These are phyloP conservation scores for Rhinoptilus africanus DNA, from an alignment of 2,113 vertebrate species.

Conservation along the genomic window DNA sequence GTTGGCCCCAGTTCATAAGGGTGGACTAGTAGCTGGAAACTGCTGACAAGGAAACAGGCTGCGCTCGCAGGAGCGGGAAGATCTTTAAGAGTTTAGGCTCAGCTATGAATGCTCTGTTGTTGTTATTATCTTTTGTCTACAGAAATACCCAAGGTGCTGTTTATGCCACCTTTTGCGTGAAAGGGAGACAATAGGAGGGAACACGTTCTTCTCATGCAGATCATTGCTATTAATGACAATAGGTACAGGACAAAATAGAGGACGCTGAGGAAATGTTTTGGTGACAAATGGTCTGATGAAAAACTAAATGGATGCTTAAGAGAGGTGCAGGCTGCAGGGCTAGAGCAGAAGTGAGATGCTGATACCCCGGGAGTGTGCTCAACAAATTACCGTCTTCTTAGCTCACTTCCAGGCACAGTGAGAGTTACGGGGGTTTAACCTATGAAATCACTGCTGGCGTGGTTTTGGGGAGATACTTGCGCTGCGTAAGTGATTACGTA, in stretches of 20 bases:
- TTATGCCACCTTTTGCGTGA: constrained; percentile 1
- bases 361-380: not conserved
- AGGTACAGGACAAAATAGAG: not conserved
- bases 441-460: not conserved
- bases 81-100: not conserved
- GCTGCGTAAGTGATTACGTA: not conserved
- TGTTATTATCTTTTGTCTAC: not conserved
- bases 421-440: not conserved
- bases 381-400: not conserved
- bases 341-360: not conserved
- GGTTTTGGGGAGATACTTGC: not conserved
- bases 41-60: constrained; percentile 29
- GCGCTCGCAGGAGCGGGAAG: not conserved
- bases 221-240: not conserved
- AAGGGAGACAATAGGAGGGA: not conserved
- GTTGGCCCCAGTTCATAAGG: constrained; percentile 39
- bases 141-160: not conserved
- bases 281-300: not conserved
- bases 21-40: constrained; percentile 41
- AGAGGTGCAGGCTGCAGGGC: not conserved
- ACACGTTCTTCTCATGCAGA: not conserved
- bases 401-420: not conserved
- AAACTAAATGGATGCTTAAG: not conserved
- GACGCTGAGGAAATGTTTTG: not conserved
- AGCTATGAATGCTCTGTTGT: not conserved